phyloP scores from a whole-genome alignment of 2,888 invertebrate genomes.

The Melinopterus prodromus region DNA sequence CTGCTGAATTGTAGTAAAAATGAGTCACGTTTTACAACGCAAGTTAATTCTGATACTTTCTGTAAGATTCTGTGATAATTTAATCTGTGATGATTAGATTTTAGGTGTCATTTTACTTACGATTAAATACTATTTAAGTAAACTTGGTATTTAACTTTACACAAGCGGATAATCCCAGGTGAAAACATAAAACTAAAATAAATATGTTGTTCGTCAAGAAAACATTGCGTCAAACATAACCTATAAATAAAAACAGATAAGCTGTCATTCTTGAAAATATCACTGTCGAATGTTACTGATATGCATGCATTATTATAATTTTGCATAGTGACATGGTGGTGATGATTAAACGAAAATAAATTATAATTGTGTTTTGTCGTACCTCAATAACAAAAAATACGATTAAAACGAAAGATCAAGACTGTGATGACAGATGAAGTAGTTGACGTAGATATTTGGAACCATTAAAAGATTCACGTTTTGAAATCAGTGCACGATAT shows the following conservation, averaged over 20 bases:
- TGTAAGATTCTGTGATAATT: background rate
- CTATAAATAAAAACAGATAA: conserved; percentile 5
- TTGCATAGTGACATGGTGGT: background rate
- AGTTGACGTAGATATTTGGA: background rate
- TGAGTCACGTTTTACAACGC: too few species aligned
- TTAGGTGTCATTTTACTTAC: background rate
- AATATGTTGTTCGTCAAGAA: background rate
- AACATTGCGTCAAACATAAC: background rate
- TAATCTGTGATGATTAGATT: conserved; percentile 4
- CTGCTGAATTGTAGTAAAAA: too few species aligned
- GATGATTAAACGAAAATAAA: background rate
- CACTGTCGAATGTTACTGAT: conserved; percentile 14
- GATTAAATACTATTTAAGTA: too few species aligned
- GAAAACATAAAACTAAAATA: background rate
- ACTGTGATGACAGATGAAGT: background rate
- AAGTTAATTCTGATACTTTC: too few species aligned
- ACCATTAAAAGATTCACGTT: background rate
- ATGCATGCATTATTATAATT: conserved; percentile 12
- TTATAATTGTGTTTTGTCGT: too few species aligned
- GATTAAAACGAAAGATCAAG: background rate
- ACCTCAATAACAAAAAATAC: too few species aligned
- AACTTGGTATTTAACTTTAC: background rate
- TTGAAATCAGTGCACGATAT: background rate
- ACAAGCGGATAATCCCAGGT: background rate
- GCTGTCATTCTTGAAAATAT: conserved; percentile 10